A percentile compares a stretch with the other conserved stretches of the same genome.
Evolutionary conservation across 2,888 invertebrate genomes (phyloP).

Genomic region (Hirudinaria manillensis): DNA sequence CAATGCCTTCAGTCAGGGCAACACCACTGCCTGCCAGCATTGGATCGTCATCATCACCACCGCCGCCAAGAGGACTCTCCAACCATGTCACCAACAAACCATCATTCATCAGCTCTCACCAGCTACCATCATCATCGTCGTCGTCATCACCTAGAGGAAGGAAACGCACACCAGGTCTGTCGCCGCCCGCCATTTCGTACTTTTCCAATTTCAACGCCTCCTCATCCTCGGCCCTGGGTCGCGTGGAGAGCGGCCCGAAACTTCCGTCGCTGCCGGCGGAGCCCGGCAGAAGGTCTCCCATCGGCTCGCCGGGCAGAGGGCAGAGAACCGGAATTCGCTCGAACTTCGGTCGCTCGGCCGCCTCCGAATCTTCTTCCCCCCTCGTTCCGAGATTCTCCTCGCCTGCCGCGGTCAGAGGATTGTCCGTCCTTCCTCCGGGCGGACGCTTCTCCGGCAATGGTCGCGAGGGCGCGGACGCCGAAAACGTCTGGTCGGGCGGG

Average conservation of each 20-base stretch:
- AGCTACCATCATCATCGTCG: constrained; percentile 20
- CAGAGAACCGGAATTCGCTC: constrained; percentile 31
- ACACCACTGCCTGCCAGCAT: not conserved
- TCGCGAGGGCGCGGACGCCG: too few relatives aligned
- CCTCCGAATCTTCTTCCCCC: not conserved
- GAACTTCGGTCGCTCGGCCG: not conserved
- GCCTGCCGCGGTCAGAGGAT: too few relatives aligned
- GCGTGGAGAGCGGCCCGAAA: constrained; percentile 36
- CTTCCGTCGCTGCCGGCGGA: constrained; percentile 34
- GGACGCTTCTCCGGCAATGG: not conserved
- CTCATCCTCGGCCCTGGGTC: constrained; percentile 47
- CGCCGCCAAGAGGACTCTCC: not conserved
- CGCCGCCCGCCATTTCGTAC: constrained; percentile 53
- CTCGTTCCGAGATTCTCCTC: not conserved
- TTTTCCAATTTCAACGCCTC: constrained; percentile 47
- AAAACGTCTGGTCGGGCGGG: too few relatives aligned
- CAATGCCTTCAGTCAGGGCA: not conserved
- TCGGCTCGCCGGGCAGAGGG: constrained; percentile 43
- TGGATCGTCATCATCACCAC: constrained; percentile 6
- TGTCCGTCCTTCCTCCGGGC: not conserved
- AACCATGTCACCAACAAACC: constrained; percentile 3
- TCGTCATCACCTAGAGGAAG: constrained; percentile 27
- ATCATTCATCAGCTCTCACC: constrained; percentile 19
- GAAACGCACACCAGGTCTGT: constrained; percentile 22
- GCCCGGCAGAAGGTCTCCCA: constrained; percentile 38